Conservation (phyloP, 2,113 vertebrate species). For the pig (Sus scrofa) region DNA sequence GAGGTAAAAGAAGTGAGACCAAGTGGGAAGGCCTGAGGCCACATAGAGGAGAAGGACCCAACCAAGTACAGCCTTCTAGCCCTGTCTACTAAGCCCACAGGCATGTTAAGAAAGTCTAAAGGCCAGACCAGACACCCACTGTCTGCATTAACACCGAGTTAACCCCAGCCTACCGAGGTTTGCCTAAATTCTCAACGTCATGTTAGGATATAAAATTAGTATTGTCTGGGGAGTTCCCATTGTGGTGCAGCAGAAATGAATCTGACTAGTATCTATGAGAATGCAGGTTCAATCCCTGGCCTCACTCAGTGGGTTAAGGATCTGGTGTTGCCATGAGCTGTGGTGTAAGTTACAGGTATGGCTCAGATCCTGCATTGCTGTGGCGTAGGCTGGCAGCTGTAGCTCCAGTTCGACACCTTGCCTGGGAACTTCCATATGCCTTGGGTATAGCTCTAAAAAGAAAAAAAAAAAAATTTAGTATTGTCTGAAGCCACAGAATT, state of each 20-base stretch:
- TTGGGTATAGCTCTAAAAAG: too few species aligned
- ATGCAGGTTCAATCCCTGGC: too few species aligned
- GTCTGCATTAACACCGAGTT: not conserved
- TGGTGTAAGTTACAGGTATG: too few species aligned
- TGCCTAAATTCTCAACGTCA: not conserved
- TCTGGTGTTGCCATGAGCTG: too few species aligned
- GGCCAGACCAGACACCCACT: not conserved
- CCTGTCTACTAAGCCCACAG: not conserved
- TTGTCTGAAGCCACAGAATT: not conserved
- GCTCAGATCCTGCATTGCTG: too few species aligned
- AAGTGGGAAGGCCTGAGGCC: not conserved
- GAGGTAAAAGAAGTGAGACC: not conserved
- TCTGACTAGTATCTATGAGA: too few species aligned
- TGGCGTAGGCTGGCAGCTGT: too few species aligned
- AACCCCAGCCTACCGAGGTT: not conserved
- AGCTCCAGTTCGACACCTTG: too few species aligned
- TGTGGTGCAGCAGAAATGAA: too few species aligned
- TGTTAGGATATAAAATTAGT: not conserved
- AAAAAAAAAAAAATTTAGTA: not conserved
- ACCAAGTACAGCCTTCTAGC: not conserved
- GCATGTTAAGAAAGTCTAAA: not conserved
- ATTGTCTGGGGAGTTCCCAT: not conserved
- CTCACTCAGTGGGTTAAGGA: too few species aligned
- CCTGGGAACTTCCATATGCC: too few species aligned
- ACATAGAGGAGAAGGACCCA: not conserved